These are phyloP conservation scores for Carapus acus DNA, from an alignment of 2,797 vertebrate genomes.

Conservation along the genomic window DNA sequence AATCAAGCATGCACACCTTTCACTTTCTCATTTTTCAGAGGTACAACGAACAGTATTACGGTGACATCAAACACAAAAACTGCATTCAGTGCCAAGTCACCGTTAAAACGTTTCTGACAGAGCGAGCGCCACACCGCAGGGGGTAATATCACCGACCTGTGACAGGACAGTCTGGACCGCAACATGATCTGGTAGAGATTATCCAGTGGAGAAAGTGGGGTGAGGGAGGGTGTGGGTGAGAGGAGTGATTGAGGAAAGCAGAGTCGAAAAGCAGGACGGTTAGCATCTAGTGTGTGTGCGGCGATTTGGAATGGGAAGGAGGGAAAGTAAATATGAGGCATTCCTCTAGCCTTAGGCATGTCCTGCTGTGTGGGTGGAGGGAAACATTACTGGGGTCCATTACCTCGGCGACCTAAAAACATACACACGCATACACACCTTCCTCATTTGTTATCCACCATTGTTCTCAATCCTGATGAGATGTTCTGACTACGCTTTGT, in stretches of 20 bases:
- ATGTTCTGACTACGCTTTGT: slow-evolving; percentile 36
- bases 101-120: slow-evolving; percentile 51
- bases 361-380: slow-evolving; percentile 60
- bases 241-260: background rate
- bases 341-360: slow-evolving; percentile 57
- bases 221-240: too few species aligned
- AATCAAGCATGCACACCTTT: slow-evolving; percentile 6
- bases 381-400: slow-evolving; percentile 47
- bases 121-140: slow-evolving; percentile 21
- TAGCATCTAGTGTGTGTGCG: slow-evolving; percentile 45
- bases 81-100: slow-evolving; percentile 7
- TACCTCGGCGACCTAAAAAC: too few species aligned
- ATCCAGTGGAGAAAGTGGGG: slow-evolving; percentile 6
- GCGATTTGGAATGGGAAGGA: slow-evolving; percentile 51
- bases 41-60: too few species aligned
- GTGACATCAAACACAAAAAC: slow-evolving; percentile 32
- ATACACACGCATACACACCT: too few species aligned
- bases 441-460: slow-evolving; percentile 11
- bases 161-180: slow-evolving; percentile 40
- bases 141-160: slow-evolving; percentile 28
- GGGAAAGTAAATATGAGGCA: slow-evolving; percentile 62
- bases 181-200: slow-evolving; percentile 41
- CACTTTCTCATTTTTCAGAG: too few species aligned
- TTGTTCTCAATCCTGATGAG: slow-evolving; percentile 46
- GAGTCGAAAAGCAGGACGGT: slow-evolving; percentile 34